Base-by-base conservation (phyloP, 1,140 invertebrate species). In the Onthophagus taurus region DNA sequence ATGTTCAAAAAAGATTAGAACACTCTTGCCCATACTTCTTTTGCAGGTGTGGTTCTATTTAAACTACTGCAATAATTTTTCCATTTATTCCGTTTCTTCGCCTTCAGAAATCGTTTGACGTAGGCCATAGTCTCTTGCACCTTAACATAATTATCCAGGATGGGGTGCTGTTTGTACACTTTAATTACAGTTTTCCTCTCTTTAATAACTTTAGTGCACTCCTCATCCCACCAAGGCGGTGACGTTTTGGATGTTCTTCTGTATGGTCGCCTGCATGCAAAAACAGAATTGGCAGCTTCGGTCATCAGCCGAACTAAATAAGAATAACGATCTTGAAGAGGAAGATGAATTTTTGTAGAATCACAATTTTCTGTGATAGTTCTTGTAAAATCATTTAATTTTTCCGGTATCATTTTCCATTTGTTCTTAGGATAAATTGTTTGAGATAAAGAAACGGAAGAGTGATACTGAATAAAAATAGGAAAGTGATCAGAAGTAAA, bases 1-100 rank as follows among this genome's bases (percentile, higher is more conserved):
- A 47, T 9, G 54, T 52, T 1, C 57, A 64, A 1, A 53, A 66
- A 21, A 68, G 89, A 31, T 56, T 93, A 0, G 85, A 90, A 56
- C n/a, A n/a, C n/a, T n/a, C n/a, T 34, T 34, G 17, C 4, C 14
- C 31, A 34, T 9, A 14, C 17, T 16, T 34, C 14, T 18, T 5
- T 16, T 8, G 19, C n/a, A 18, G 31, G 31, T 34, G 31, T 16
- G 19, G 17, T 8, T 34, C 19, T 34, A 16, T 14, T 34, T 13
- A 16, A 18, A 17, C 13, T 34, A 16, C 19, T 14, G 14, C 31
- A 34, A 18, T 18, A 14, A 18, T 7, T 7, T 11, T 11, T 6
- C 31, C 31, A 31, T 12, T 16, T 31, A 12, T 5, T 29, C 13
- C 26, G 11, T 12, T 29, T 29, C 13, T 29, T 29, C 11, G 13